Evolutionary conservation across 2,888 invertebrate genomes (phyloP), one percentile per base, ranked within the genome.

Genomic region (Nemotelus nigrinus): DNA sequence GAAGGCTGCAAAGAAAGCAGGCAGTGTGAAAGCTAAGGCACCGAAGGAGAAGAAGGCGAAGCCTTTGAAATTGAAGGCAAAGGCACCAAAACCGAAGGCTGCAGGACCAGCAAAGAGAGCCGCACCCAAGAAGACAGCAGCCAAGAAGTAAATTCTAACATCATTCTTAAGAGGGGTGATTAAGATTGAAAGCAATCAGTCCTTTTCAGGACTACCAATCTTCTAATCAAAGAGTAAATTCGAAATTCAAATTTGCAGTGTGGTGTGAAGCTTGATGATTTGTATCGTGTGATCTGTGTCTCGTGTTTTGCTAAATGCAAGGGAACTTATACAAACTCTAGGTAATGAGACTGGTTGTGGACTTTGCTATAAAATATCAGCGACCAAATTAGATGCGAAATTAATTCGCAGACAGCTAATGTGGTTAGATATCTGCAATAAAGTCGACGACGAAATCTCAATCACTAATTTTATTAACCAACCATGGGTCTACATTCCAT

Each of bases 1-100:
- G 5, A 70, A 70, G 43, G 58, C 47, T 7, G 60, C 63, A 3
- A 71, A 71, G 55, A 71, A 71, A 43, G 3, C 60, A 57, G 41
- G 41, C 25, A 47, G 8, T 39, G 55, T n/a, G 44, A 72, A 65
- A 41, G 4, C 58, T 5, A 64, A 43, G 6, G 64, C 64, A 43
- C 41, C 64, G 63, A 63, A 63, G 63, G 8, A 63, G 63, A 39
- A 39, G 58, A 58, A 58, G 25, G 58, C 58, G 43, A 63, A 63
- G 63, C 8, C 47, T 2, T 48, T 44, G 39, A 50, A 25, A 10
- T 44, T 44, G 71, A 57, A 47, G 7, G 57, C 55, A 43, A n/a
- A 2, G 63, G 63, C 63, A 77, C 2, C 81, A 78, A 57, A 81
- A 79, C 48, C 48, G 3, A 67, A 67, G 25, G 50, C 67, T 48